Evolutionary conservation across 1,140 invertebrate genomes (phyloP).

Genomic region (Aphelenchoides fujianensis): DNA sequence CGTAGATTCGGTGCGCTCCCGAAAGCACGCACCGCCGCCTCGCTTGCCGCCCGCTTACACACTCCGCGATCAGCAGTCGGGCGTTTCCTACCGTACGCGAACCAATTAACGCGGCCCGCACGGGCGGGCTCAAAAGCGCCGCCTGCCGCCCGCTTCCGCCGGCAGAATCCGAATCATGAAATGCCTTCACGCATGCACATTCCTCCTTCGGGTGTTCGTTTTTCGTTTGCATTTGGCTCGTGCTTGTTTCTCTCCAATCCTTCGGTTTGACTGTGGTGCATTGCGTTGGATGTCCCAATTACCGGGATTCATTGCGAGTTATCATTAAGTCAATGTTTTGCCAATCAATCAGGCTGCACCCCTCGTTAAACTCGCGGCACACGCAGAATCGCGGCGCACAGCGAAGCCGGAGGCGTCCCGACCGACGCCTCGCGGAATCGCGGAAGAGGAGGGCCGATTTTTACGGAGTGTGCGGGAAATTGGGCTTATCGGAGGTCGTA

Average conservation of each 20-base stretch:
- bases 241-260: too few relatives aligned
- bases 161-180: not conserved
- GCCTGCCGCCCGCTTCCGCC: not conserved
- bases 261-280: too few relatives aligned
- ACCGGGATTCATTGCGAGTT: not conserved
- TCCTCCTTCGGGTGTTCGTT: too few relatives aligned
- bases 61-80: not conserved
- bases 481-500: not conserved
- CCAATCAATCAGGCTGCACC: constrained; percentile 4
- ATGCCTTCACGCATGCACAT: too few relatives aligned
- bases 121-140: not conserved
- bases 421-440: not conserved
- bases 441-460: not conserved
- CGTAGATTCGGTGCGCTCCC: not conserved
- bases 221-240: too few relatives aligned
- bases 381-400: not conserved
- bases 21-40: not conserved
- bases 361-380: not conserved
- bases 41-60: not conserved
- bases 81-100: not conserved
- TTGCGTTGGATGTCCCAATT: too few relatives aligned
- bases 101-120: not conserved
- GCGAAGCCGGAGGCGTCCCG: not conserved
- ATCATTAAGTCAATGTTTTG: not conserved
- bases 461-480: not conserved